Evolutionary conservation across 1,140 invertebrate genomes (phyloP).

Genomic region (Fopius arisanus): DNA sequence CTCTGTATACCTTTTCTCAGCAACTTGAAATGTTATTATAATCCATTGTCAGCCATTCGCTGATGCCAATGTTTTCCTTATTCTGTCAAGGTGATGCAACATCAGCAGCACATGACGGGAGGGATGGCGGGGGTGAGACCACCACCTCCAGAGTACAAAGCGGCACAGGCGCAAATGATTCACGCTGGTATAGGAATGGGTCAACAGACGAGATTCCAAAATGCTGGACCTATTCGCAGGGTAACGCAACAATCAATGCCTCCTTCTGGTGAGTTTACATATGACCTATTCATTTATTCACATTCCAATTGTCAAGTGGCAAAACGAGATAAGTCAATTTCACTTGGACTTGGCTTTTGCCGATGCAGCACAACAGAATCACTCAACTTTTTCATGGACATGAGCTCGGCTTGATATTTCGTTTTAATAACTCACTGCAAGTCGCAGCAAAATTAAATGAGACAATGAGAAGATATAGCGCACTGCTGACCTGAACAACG

Average conservation of each 20-base stretch:
- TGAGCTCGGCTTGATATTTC: no score
- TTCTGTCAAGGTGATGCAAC: slow-evolving; percentile 58
- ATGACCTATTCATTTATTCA: not conserved
- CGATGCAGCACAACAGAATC: no score
- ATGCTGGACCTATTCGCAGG: slow-evolving; percentile 67
- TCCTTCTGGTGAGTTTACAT: slow-evolving; percentile 66
- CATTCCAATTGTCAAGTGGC: not conserved
- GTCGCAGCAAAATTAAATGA: no score
- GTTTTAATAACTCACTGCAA: no score
- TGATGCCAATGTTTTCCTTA: not conserved
- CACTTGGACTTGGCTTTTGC: no score
- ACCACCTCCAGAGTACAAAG: slow-evolving; percentile 80
- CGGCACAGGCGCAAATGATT: slow-evolving; percentile 71
- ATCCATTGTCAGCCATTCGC: not conserved
- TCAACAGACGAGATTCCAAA: slow-evolving; percentile 63
- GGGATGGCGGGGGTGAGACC: slow-evolving; percentile 66
- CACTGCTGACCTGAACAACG: no score
- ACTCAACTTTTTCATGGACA: not conserved
- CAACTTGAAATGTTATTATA: not conserved
- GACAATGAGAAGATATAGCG: no score
- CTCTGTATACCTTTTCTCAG: not conserved
- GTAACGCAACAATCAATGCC: slow-evolving; percentile 74
- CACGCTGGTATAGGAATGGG: slow-evolving; percentile 64
- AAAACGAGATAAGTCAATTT: no score
- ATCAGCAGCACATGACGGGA: slow-evolving; percentile 61